Evolutionary conservation across 2,113 vertebrate species (phyloP).

Genomic region (Lophotis ruficrista): DNA sequence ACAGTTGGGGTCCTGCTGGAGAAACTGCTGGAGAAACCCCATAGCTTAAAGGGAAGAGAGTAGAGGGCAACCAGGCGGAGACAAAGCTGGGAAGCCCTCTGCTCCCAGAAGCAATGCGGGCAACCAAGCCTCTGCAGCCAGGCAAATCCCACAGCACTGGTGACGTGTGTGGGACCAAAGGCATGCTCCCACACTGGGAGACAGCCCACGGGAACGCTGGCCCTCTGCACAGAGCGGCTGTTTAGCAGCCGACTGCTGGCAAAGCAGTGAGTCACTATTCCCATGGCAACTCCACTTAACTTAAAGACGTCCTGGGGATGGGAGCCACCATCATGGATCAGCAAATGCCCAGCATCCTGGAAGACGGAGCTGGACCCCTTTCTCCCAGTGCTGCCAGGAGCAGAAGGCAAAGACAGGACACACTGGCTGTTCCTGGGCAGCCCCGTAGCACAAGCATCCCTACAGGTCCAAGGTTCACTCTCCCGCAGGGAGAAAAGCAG

Average conservation of each 20-base stretch:
- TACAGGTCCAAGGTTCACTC: background rate
- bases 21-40: background rate
- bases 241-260: background rate
- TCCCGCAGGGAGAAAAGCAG: background rate
- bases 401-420: background rate
- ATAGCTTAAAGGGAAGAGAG: background rate
- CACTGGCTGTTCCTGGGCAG: background rate
- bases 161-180: background rate
- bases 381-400: background rate
- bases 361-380: background rate
- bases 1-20: background rate
- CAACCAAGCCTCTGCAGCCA: background rate
- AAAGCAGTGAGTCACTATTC: conserved; percentile 13
- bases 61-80: background rate
- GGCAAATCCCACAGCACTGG: background rate
- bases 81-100: background rate
- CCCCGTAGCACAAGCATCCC: background rate
- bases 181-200: background rate
- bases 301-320: background rate
- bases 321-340: background rate
- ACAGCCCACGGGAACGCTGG: background rate
- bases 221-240: background rate
- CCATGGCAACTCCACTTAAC: conserved; percentile 8
- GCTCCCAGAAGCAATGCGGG: background rate
- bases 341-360: background rate